Conservation (phyloP, 2,797 vertebrate genomes). For the Intellagama lesueurii region DNA sequence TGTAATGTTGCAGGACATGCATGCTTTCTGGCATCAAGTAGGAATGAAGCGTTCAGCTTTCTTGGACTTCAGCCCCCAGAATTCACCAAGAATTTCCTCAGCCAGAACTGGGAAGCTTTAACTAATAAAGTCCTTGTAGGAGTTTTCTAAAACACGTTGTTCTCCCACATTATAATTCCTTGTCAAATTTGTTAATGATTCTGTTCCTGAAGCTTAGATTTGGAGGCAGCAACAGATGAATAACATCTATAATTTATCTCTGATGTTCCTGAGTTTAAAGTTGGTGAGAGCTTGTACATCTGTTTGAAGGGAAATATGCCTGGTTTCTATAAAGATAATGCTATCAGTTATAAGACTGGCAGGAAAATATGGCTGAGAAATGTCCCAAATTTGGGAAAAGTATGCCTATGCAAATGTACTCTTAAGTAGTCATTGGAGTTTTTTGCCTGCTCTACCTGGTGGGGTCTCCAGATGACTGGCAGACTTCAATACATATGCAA, state of each 20-base stretch:
- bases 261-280: neutral
- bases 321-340: neutral
- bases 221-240: neutral
- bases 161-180: neutral
- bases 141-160: neutral
- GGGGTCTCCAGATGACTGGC: neutral
- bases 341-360: neutral
- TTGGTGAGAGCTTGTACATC: neutral
- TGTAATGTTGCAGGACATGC: too few relatives aligned
- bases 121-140: too few relatives aligned
- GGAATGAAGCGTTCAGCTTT: too few relatives aligned
- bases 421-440: neutral
- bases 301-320: neutral
- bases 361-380: neutral
- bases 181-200: neutral
- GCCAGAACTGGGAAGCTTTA: too few relatives aligned
- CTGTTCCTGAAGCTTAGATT: neutral
- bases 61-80: too few relatives aligned
- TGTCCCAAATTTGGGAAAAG: neutral
- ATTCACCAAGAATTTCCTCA: too few relatives aligned
- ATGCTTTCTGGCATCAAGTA: too few relatives aligned
- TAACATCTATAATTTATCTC: neutral
- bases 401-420: neutral
- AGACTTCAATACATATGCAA: neutral
- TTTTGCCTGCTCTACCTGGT: neutral